These are phyloP conservation scores for Ceratotherium simum DNA, from an alignment of 2,113 vertebrate genomes.

Conservation along the genomic window DNA sequence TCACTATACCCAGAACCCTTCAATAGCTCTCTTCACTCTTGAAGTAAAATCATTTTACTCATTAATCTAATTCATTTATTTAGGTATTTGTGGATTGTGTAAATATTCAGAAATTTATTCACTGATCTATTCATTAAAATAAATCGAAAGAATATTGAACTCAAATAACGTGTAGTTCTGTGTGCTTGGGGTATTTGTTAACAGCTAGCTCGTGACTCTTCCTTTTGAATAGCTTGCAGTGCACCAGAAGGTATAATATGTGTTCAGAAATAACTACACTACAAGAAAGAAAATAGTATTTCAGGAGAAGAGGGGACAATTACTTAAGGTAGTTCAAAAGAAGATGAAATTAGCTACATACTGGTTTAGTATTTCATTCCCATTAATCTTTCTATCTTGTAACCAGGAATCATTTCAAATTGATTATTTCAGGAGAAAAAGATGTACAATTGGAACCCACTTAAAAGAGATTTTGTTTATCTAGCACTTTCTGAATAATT, in stretches of 20 bases:
- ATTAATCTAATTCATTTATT: slow-evolving; percentile 21
- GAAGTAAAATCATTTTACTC: slow-evolving; percentile 42
- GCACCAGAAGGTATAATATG: neutral
- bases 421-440: slow-evolving; percentile 51
- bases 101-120: slow-evolving; percentile 17
- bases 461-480: slow-evolving; percentile 34
- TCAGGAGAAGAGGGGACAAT: neutral
- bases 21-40: neutral
- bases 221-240: neutral
- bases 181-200: neutral
- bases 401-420: neutral
- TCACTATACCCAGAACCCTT: neutral
- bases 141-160: slow-evolving; percentile 48
- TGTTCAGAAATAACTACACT: slow-evolving; percentile 30
- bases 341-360: slow-evolving; percentile 14
- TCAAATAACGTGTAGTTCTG: neutral
- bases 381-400: neutral
- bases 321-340: slow-evolving; percentile 35
- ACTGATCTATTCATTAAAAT: neutral
- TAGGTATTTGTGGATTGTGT: neutral
- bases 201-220: neutral
- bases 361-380: neutral
- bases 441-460: neutral
- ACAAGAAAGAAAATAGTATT: neutral
- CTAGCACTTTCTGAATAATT: slow-evolving; percentile 38